Evolutionary conservation across 2,888 invertebrate species (phyloP).

Genomic region (Pristionchus maxplancki): DNA sequence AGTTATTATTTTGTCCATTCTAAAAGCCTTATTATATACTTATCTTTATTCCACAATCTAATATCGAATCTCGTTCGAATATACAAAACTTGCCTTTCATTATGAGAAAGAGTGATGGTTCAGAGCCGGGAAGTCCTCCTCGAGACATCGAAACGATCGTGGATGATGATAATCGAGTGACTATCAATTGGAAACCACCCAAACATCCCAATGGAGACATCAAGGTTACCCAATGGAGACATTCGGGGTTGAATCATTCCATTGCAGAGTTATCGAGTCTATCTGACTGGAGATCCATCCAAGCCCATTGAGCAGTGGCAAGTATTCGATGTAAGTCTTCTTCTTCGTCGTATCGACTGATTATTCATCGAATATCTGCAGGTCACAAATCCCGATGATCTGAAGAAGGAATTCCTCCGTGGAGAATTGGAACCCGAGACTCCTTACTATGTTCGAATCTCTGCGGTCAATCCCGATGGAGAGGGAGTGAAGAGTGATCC

Average conservation of each 20-base stretch:
- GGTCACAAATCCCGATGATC: constrained; percentile 54
- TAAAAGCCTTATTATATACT: too few relatives aligned
- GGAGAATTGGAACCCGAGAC: constrained; percentile 76
- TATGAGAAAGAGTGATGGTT: too few relatives aligned
- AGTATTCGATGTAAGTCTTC: constrained; percentile 60
- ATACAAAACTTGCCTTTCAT: background rate
- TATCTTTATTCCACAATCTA: too few relatives aligned
- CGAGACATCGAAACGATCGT: constrained; percentile 69
- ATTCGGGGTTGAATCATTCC: background rate
- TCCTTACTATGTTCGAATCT: constrained; percentile 74
- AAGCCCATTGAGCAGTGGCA: constrained; percentile 75
- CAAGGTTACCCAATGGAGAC: constrained; percentile 55
- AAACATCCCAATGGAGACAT: constrained; percentile 75
- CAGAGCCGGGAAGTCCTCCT: constrained; percentile 75
- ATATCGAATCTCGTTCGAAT: too few relatives aligned
- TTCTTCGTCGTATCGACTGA: background rate
- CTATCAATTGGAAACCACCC: constrained; percentile 74
- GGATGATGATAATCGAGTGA: constrained; percentile 75
- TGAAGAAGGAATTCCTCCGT: constrained; percentile 68
- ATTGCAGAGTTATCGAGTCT: constrained; percentile 73
- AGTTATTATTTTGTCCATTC: constrained; percentile 33
- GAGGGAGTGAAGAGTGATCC: constrained; percentile 73
- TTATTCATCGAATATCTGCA: background rate
- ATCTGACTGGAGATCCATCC: constrained; percentile 75
- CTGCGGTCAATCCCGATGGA: constrained; percentile 72